These are phyloP conservation scores for Malacoctenus gilli DNA, from an alignment of 2,797 vertebrate genomes.

Conservation along the genomic window DNA sequence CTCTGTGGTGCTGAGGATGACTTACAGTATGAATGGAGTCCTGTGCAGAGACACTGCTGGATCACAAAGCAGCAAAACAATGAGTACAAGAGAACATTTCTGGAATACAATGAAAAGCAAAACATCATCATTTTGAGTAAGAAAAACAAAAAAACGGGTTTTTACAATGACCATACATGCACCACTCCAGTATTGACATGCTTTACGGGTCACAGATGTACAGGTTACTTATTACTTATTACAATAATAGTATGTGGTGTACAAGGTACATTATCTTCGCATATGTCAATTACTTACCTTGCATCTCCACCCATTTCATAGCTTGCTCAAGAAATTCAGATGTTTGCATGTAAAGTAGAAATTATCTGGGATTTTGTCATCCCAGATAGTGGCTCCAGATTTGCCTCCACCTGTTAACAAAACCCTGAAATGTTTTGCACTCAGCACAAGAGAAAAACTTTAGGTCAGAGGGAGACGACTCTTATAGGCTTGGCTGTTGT, in stretches of 20 bases:
- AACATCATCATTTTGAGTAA: no score
- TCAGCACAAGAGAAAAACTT: conserved; percentile 34
- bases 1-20: conserved; percentile 16
- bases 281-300: conserved; percentile 56
- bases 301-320: conserved; percentile 61
- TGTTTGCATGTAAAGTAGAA: conserved; percentile 19
- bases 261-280: no score
- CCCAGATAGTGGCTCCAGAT: no score
- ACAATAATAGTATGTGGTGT: no score
- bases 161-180: no score
- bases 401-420: conserved; percentile 16
- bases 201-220: neutral
- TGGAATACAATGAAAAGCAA: conserved; percentile 58
- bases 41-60: conserved; percentile 66
- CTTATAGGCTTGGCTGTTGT: conserved; percentile 60
- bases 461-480: conserved; percentile 38
- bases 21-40: conserved; percentile 74
- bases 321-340: conserved; percentile 14
- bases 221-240: no score
- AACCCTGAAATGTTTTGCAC: conserved; percentile 18
- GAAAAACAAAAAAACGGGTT: no score
- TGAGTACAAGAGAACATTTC: conserved; percentile 60
- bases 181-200: no score
- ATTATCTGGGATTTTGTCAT: no score
- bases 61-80: conserved; percentile 65